phyloP scores from a whole-genome alignment of 2,888 invertebrate species.

The Euplexia lucipara region DNA sequence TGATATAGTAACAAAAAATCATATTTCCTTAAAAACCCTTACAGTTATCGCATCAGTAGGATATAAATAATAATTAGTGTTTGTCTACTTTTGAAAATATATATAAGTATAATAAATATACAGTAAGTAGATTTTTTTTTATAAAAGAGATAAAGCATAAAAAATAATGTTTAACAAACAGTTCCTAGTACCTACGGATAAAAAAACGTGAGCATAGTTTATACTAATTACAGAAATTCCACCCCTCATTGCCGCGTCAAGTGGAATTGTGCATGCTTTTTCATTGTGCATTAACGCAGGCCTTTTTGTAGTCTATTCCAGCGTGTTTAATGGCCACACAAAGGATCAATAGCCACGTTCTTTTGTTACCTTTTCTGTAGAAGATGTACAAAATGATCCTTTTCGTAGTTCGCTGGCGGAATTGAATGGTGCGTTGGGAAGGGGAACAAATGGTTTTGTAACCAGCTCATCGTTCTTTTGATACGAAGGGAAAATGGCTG shows the following conservation, averaged over 20 bases:
- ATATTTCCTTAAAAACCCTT: too few species aligned
- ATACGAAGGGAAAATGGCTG: constrained; percentile 34
- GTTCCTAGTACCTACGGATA: not conserved
- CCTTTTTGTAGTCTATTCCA: constrained; percentile 64
- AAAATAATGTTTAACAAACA: not conserved
- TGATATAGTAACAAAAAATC: too few species aligned
- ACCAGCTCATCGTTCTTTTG: constrained; percentile 36
- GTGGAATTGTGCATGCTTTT: constrained; percentile 63
- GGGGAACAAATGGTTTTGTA: constrained; percentile 53
- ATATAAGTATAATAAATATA: too few species aligned
- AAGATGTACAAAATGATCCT: constrained; percentile 49
- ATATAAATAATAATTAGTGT: too few species aligned
- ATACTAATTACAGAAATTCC: constrained; percentile 46
- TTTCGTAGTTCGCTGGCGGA: constrained; percentile 42
- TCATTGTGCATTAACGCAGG: constrained; percentile 57
- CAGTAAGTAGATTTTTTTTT: too few species aligned
- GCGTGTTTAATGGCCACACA: constrained; percentile 64
- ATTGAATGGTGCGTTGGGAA: constrained; percentile 47
- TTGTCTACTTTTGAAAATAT: too few species aligned
- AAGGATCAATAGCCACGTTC: constrained; percentile 58
- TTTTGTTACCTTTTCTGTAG: constrained; percentile 55
- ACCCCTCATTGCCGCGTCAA: constrained; percentile 63
- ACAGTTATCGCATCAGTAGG: too few species aligned
- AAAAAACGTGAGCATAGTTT: constrained; percentile 12
- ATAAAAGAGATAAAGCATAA: too few species aligned